Base-by-base conservation (phyloP, 1,140 invertebrate species). In the Ylistrum balloti region DNA sequence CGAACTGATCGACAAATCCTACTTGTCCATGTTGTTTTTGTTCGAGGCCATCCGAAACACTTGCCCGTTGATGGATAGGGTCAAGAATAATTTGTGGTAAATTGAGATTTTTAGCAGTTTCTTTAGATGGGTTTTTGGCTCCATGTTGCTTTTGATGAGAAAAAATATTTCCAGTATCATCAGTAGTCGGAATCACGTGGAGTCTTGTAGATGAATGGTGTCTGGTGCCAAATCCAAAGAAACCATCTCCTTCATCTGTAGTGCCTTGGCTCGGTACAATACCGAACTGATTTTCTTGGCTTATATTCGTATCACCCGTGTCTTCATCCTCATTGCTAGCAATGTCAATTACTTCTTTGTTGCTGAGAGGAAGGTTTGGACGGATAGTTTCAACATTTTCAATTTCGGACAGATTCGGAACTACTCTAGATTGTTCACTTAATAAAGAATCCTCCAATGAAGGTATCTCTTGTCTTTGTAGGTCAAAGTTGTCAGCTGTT, bases 381-480 rank as follows among this genome's bases (percentile, higher is more conserved):
- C 56, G 56, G 56, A 74, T 28, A 74, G 56, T 9, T 74, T n/a
- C 22, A n/a, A 74, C 56, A 74, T 11, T 74, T 74, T 74, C 56
- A 74, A 74, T 74, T 74, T 74, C 56, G 56, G n/a, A 74, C 56
- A 74, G 56, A 74, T 74, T 74, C 56, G 56, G 56, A 28, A 74
- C 56, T 74, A 74, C n/a, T 28, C 22, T 74, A 74, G 56, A 28
- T 74, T 74, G 20, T 74, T 74, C 56, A 74, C 28, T 74, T 74
- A 74, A 74, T 74, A 74, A 22, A 74, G 22, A 1, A n/a, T 74
- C 7, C 9, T 74, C 22, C 7, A 74, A 74, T 28, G 56, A 28
- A 3, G 56, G 56, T 17, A 28, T 74, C 22, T n/a, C 56, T 11
- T 74, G 22, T 28, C 5, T 74, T 74, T 74, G 56, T 28, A 28